Evolutionary conservation across 2,888 invertebrate species (phyloP).

Genomic region (Melitaea athalia): DNA sequence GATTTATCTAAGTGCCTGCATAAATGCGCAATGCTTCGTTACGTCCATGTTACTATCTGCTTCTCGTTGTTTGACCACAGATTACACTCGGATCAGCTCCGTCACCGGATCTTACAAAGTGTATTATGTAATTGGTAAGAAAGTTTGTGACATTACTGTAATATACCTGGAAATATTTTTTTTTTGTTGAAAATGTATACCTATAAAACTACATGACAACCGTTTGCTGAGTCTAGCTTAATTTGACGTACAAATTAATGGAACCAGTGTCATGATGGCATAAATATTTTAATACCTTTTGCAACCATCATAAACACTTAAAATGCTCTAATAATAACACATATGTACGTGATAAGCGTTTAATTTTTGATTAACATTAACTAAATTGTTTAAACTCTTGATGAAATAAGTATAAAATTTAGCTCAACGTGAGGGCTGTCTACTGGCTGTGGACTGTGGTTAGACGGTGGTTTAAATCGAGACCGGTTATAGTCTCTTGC

Average conservation of each 20-base stretch:
- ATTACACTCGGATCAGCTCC: slow-evolving; percentile 9
- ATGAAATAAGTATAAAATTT: neutral
- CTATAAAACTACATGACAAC: too few species aligned
- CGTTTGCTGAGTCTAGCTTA: too few species aligned
- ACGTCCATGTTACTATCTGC: slow-evolving; percentile 45
- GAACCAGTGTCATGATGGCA: too few species aligned
- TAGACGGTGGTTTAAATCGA: slow-evolving; percentile 49
- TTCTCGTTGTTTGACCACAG: slow-evolving; percentile 40
- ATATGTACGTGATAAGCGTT: neutral
- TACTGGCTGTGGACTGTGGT: slow-evolving; percentile 36
- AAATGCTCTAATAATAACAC: neutral
- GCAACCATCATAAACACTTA: too few species aligned
- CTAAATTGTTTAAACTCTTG: neutral
- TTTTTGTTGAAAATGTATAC: too few species aligned
- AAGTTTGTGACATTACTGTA: neutral
- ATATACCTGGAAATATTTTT: neutral
- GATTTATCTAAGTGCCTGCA: slow-evolving; percentile 65
- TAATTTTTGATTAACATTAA: neutral
- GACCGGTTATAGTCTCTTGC: slow-evolving; percentile 49
- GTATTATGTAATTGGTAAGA: neutral
- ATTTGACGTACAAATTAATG: too few species aligned
- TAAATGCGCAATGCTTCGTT: slow-evolving; percentile 55
- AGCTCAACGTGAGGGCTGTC: neutral
- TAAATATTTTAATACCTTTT: too few species aligned
- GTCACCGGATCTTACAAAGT: neutral